Base-by-base conservation (phyloP, 1,140 invertebrate species). In the Solenopsis invicta region DNA sequence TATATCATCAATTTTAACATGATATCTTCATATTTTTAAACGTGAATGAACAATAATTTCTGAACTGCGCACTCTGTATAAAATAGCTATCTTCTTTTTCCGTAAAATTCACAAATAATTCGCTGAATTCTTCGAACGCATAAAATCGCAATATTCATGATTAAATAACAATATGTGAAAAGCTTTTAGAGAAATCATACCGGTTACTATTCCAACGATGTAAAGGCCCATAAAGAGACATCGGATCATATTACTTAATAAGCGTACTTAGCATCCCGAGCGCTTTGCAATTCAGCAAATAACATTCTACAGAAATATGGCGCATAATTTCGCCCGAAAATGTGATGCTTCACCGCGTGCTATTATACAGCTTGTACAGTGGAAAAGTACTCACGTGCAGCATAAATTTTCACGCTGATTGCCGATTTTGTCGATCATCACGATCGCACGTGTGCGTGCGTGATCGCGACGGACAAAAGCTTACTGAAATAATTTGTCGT, bases 401-500 rank as follows among this genome's bases (percentile, higher is more conserved):
- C 13, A 18, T 24, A 41, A 78, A 80, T 24, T 13, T 78, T 50
- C n/a, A 80, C 41, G 18, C 24, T 9, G 29, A 16, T 1, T 16
- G 41, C 37, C 67, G 24, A 34, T 29, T 59, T 72, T 72, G 52
- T 34, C 37, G 52, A 72, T 61, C 12, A 6, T 16, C 13, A 2
- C 34, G 52, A n/a, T 24, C 59, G 18, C 18, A 18, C 10, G 10
- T 18, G 3, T n/a, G 2, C 21, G 2, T 21, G 41, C 37, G 12
- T 21, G 56, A 54, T 74, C 16, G 72, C 6, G 34, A 41, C 34
- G 5, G 18, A 21, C 37, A 48, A 74, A 75, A 75, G 69, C 69
- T 50, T 75, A 84, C 80, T 72, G 54, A 84, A 75, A 74, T 48
- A 84, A 50, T 61, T 54, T 50, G 56, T 62, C 80, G 52, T 84